A percentile compares a stretch with the other conserved stretches of the same genome.
Evolutionary conservation across 2,888 invertebrate species (phyloP).

Genomic region (Epirrita christyi): DNA sequence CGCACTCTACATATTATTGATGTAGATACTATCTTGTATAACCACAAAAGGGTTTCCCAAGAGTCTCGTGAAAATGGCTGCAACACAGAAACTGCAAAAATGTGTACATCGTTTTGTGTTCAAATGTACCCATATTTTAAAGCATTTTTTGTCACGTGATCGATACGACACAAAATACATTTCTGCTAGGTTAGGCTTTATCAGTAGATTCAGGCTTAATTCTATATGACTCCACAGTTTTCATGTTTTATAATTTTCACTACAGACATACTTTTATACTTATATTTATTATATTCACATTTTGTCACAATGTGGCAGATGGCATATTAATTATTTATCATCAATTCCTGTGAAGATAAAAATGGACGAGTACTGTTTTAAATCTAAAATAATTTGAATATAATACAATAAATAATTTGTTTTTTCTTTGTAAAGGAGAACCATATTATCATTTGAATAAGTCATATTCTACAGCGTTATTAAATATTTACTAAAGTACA

Average conservation of each 20-base stretch:
- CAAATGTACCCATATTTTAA: background rate
- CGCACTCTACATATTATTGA: conserved; percentile 10
- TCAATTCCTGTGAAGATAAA: conserved; percentile 83
- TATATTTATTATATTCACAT: conserved; percentile 57
- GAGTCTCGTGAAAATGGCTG: background rate
- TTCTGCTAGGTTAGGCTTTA: too few species aligned
- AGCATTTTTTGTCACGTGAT: too few species aligned
- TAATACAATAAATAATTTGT: background rate
- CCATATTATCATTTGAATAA: too few species aligned
- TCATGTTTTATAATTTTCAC: background rate
- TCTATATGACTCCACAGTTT: background rate
- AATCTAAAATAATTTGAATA: conserved; percentile 2
- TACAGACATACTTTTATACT: background rate
- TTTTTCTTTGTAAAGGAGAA: background rate
- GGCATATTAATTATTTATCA: conserved; percentile 63
- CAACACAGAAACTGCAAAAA: background rate
- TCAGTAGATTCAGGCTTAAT: background rate
- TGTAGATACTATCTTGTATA: conserved; percentile 1
- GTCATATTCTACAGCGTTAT: background rate
- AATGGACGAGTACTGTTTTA: conserved; percentile 65
- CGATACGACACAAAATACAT: background rate
- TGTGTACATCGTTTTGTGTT: background rate
- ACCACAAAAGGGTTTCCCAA: conserved; percentile 3
- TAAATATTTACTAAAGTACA: background rate
- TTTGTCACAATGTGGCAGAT: conserved; percentile 82